Conservation (phyloP, 2,113 vertebrate genomes). For the Euleptes europaea region DNA sequence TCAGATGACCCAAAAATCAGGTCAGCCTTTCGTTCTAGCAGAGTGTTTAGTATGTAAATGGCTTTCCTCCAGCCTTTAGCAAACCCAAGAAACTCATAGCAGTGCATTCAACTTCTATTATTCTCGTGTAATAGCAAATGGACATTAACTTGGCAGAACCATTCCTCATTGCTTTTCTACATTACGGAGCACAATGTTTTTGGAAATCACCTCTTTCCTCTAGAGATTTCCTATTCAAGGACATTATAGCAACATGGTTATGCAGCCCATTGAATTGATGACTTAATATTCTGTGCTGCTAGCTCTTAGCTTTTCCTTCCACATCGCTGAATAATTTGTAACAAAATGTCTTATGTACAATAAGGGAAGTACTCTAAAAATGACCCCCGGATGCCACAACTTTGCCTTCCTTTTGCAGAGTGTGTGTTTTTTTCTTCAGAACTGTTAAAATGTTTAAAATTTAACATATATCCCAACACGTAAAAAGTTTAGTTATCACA, state of each 20-base stretch:
- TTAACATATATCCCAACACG: too few relatives aligned
- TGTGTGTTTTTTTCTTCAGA: background rate
- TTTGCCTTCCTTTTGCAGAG: background rate
- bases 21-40: slow-evolving; percentile 43
- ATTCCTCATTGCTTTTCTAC: background rate
- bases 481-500: background rate
- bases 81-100: background rate
- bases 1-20: slow-evolving; percentile 37
- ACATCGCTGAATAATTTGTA: background rate
- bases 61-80: slow-evolving; percentile 12
- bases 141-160: background rate
- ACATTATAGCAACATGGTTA: background rate
- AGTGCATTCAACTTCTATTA: background rate
- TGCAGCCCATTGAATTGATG: background rate
- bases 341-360: background rate
- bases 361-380: background rate
- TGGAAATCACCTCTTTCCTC: background rate
- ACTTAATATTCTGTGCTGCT: background rate
- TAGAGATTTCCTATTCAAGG: background rate
- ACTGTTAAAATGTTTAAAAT: background rate
- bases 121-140: background rate
- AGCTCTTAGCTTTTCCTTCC: background rate
- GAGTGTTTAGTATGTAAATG: slow-evolving; percentile 1
- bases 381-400: background rate
- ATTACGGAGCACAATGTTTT: background rate